These are phyloP conservation scores for Lasioglossum leucozonium DNA, from an alignment of 2,888 invertebrate genomes.

Conservation along the genomic window DNA sequence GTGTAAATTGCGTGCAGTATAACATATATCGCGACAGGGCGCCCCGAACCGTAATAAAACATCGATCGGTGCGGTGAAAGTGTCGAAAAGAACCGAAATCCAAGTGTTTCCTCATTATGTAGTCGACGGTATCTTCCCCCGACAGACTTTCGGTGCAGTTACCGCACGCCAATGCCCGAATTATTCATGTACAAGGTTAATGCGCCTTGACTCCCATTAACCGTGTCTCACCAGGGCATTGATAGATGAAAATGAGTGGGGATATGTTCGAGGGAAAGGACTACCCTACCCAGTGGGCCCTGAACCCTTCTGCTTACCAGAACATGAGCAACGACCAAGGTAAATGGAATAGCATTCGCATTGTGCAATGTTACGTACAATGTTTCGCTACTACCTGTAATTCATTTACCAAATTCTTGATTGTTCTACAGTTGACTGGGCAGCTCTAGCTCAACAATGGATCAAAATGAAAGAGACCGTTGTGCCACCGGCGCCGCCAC, in stretches of 20 bases:
- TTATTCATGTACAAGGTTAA: slow-evolving; percentile 52
- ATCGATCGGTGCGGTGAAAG: slow-evolving; percentile 62
- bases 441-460: slow-evolving; percentile 98
- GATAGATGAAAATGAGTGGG: slow-evolving; percentile 79
- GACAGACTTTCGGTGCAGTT: slow-evolving; percentile 23
- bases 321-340: slow-evolving; percentile 92
- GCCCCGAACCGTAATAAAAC: slow-evolving; percentile 56
- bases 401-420: slow-evolving; percentile 54
- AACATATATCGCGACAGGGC: slow-evolving; percentile 46
- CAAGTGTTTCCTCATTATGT: slow-evolving; percentile 38
- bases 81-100: slow-evolving; percentile 33
- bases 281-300: slow-evolving; percentile 91
- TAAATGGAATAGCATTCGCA: slow-evolving; percentile 71
- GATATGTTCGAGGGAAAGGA: slow-evolving; percentile 87
- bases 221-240: slow-evolving; percentile 37
- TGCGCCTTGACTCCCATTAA: slow-evolving; percentile 37
- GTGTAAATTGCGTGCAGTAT: slow-evolving; percentile 39
- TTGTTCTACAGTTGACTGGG: slow-evolving; percentile 94
- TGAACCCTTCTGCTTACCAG: slow-evolving; percentile 93
- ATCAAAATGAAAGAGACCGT: slow-evolving; percentile 96
- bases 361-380: background rate
- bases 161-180: slow-evolving; percentile 28
- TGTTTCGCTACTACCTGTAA: slow-evolving; percentile 22
- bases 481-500: slow-evolving; percentile 87
- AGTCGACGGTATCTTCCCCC: slow-evolving; percentile 15